Evolutionary conservation across 1,140 invertebrate species (phyloP), one percentile per base, ranked within the genome.

Genomic region (Streblospio benedicti): DNA sequence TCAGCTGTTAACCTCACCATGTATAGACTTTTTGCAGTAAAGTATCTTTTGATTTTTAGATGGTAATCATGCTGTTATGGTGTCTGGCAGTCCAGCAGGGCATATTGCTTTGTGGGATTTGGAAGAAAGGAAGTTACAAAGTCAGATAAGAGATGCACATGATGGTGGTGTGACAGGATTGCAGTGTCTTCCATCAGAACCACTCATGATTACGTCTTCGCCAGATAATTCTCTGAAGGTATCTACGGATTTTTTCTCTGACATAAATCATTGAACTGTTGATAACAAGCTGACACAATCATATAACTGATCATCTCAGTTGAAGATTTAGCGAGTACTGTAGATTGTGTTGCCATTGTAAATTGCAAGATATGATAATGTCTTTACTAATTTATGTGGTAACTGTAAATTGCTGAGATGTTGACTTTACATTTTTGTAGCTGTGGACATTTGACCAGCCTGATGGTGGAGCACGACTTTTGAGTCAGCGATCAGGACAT

Each of bases 371-470:
- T n/a, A n/a, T n/a, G n/a, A n/a, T n/a, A n/a, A n/a, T n/a, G n/a
- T n/a, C n/a, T n/a, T n/a, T n/a, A n/a, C n/a, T n/a, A n/a, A n/a
- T n/a, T n/a, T n/a, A n/a, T n/a, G n/a, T n/a, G n/a, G n/a, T n/a
- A n/a, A n/a, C n/a, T n/a, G n/a, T n/a, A n/a, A n/a, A n/a, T n/a
- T n/a, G n/a, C n/a, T n/a, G n/a, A n/a, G n/a, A n/a, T n/a, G n/a
- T n/a, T n/a, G n/a, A n/a, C n/a, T n/a, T n/a, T n/a, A n/a, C n/a
- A n/a, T n/a, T n/a, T n/a, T n/a, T n/a, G n/a, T 60, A 81, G 77
- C 79, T 93, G 49, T 97, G 94, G 89, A 93, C 95, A 60, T 97
- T 97, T 82, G 94, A 98, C 76, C 82, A 87, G 81, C 81, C 89
- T 27, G 93, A 97, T 82, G 90, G 89, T 23, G 86, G 86, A 25